Evolutionary conservation across 2,888 invertebrate species (phyloP).

Genomic region (Ochropleura leucogaster): DNA sequence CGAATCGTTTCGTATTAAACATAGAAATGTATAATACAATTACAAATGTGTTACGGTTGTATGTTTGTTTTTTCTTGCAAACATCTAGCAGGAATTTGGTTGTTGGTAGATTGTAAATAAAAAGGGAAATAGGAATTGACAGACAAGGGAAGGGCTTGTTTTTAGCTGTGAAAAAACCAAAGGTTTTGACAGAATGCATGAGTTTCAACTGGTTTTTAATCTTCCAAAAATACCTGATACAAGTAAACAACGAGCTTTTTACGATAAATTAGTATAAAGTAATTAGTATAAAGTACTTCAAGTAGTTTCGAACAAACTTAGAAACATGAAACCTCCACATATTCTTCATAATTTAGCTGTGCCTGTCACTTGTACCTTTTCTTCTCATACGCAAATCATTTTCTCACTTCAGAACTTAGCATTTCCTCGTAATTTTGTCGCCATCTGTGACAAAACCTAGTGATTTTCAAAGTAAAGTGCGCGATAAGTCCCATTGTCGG

Average conservation of each 20-base stretch:
- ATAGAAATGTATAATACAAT: constrained; percentile 77
- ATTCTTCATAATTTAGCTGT: background rate
- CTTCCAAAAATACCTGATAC: background rate
- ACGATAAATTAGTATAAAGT: background rate
- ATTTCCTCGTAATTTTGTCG: constrained; percentile 61
- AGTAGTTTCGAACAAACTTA: background rate
- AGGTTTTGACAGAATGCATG: background rate
- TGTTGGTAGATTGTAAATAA: constrained; percentile 29
- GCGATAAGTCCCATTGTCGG: constrained; percentile 81
- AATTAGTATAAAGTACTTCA: background rate
- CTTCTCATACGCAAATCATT: constrained; percentile 31
- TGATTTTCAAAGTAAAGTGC: constrained; percentile 70
- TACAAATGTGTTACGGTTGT: constrained; percentile 76
- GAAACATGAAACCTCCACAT: background rate
- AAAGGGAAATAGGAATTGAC: constrained; percentile 21
- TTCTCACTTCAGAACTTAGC: constrained; percentile 42
- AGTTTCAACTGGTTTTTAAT: background rate
- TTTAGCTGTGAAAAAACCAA: background rate
- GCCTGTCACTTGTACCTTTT: background rate
- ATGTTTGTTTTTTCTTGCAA: constrained; percentile 68
- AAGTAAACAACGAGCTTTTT: too few species aligned
- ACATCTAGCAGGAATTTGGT: constrained; percentile 28
- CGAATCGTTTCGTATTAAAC: constrained; percentile 82
- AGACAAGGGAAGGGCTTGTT: background rate
- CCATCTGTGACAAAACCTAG: constrained; percentile 68